A percentile compares a stretch with the other conserved stretches of the same genome.
phyloP scores from a whole-genome alignment of 2,888 invertebrate species.

The Notodonta ziczac region DNA sequence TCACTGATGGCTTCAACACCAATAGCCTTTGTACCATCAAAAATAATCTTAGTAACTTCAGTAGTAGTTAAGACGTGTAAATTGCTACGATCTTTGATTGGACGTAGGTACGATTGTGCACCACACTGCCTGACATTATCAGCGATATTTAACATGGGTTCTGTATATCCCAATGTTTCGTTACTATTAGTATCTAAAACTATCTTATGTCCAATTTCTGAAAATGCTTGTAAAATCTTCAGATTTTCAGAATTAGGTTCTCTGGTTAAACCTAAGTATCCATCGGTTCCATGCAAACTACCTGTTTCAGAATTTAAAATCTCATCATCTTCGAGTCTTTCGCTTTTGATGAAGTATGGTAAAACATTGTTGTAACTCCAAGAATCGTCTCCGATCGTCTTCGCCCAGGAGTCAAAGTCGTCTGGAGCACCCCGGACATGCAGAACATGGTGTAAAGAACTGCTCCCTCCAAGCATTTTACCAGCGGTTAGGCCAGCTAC shows the following conservation, averaged over 20 bases:
- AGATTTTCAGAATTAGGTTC: constrained; percentile 15
- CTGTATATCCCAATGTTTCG: constrained; percentile 31
- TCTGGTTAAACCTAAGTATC: constrained; percentile 29
- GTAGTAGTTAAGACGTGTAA: constrained; percentile 38
- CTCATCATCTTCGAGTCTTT: constrained; percentile 19
- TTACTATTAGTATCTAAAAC: constrained; percentile 38
- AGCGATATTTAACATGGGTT: constrained; percentile 34
- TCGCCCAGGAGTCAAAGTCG: constrained; percentile 19
- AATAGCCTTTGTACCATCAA: constrained; percentile 36
- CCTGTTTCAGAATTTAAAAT: constrained; percentile 16
- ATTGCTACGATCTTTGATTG: constrained; percentile 34
- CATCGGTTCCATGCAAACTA: constrained; percentile 24
- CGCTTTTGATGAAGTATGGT: constrained; percentile 22
- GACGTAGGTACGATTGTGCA: constrained; percentile 34
- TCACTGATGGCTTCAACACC: constrained; percentile 37
- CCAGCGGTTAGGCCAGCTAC: constrained; percentile 15
- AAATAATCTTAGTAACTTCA: constrained; percentile 39
- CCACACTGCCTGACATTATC: constrained; percentile 40
- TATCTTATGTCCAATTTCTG: constrained; percentile 24
- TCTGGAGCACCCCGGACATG: constrained; percentile 7
- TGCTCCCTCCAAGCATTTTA: constrained; percentile 26
- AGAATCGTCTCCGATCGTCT: constrained; percentile 11
- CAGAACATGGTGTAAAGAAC: constrained; percentile 20
- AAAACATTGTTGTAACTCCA: constrained; percentile 22
- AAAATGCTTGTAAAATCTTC: constrained; percentile 23